Percentiles rank a stretch among this genome's conserved stretches.
These are phyloP conservation scores for Aleadryas rufinucha DNA, from an alignment of 2,113 vertebrate species.

Conservation along the genomic window DNA sequence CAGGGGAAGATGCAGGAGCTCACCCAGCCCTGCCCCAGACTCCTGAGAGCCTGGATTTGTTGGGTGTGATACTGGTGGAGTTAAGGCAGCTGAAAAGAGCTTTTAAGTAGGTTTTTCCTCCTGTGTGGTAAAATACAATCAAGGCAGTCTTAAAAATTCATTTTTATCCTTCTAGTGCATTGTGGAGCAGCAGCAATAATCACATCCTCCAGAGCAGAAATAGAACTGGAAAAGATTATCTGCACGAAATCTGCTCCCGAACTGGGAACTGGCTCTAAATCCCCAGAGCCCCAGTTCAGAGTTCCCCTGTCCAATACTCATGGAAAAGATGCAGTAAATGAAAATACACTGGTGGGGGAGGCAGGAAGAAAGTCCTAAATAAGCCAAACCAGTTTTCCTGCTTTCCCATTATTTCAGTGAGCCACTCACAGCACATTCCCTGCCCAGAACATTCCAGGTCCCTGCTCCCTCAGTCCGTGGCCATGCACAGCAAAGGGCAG, in stretches of 20 bases:
- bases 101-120: not conserved
- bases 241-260: constrained; percentile 18
- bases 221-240: constrained; percentile 8
- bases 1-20: not conserved
- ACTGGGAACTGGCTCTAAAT: not conserved
- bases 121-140: not conserved
- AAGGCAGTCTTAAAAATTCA: not conserved
- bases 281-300: not conserved
- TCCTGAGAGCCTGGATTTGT: not conserved
- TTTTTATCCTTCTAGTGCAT: not conserved
- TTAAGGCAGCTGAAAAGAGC: not conserved
- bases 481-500: not conserved
- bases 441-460: not conserved
- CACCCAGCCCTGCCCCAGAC: not conserved
- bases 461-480: not conserved
- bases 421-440: not conserved
- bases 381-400: not conserved
- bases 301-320: not conserved
- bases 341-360: not conserved
- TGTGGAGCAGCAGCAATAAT: not conserved
- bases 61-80: not conserved
- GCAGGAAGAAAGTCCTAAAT: not conserved
- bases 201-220: not conserved
- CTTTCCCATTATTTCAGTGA: not conserved
- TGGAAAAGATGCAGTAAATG: not conserved